phyloP scores from a whole-genome alignment of 1,140 invertebrate species.

The Centruroides vittatus region DNA sequence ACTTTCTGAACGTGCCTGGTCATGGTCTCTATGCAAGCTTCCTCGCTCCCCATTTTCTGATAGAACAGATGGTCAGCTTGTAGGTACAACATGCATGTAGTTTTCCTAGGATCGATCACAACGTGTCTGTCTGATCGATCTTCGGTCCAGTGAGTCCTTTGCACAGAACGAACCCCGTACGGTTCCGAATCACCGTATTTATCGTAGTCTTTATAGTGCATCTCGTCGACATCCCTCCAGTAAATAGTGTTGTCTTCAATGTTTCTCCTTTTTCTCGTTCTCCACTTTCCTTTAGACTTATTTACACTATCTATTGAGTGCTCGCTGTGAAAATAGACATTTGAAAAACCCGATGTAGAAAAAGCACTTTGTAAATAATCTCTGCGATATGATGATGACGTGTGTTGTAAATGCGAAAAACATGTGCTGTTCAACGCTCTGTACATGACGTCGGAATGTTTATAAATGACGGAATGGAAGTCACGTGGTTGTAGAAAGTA shows the following conservation, averaged over 20 bases:
- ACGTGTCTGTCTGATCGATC: conserved; percentile 36
- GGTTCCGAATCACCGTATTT: conserved; percentile 14
- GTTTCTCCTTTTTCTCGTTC: not conserved
- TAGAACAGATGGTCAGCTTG: conserved; percentile 92
- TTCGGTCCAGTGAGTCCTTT: conserved; percentile 18
- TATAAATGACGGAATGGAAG: conserved; percentile 71
- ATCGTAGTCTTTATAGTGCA: conserved; percentile 13
- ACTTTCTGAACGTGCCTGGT: conserved; percentile 85
- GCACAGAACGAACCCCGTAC: conserved; percentile 19
- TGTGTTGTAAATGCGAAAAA: not conserved
- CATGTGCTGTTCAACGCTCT: conserved; percentile 8
- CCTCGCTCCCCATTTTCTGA: conserved; percentile 77
- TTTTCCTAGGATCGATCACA: conserved; percentile 55
- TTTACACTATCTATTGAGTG: too few species aligned
- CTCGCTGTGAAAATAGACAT: too few species aligned
- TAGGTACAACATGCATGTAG: conserved; percentile 73
- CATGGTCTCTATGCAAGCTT: conserved; percentile 89
- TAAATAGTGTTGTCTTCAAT: conserved; percentile 1
- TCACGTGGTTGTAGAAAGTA: conserved; percentile 35
- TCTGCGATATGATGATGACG: too few species aligned
- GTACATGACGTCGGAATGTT: conserved; percentile 50
- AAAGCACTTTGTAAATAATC: too few species aligned
- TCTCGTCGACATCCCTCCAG: conserved; percentile 17
- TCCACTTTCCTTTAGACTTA: not conserved
- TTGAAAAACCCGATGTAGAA: too few species aligned